phyloP scores from a whole-genome alignment of 2,797 vertebrate species.

The Falco cherrug region DNA sequence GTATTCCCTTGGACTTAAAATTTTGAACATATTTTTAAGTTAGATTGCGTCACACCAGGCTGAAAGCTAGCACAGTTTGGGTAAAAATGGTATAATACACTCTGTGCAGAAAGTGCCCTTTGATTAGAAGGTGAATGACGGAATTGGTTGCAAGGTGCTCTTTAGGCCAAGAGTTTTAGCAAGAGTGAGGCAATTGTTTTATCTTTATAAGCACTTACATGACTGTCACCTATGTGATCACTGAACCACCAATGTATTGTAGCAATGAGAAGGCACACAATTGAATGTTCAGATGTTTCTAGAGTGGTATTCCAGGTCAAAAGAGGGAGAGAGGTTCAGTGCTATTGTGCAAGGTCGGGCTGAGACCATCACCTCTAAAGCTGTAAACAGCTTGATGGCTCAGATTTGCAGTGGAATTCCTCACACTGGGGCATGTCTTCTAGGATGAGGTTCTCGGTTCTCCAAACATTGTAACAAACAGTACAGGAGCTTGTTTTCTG shows the following conservation, averaged over 20 bases:
- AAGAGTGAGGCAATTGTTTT: neutral
- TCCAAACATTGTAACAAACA: neutral
- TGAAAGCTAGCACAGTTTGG: neutral
- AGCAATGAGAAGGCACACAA: neutral
- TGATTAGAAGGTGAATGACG: neutral
- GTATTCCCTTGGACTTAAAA: neutral
- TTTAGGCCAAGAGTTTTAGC: neutral
- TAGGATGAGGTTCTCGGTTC: neutral
- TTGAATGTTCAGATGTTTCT: neutral
- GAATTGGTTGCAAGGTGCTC: neutral
- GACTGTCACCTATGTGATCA: neutral
- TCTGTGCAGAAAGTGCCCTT: neutral
- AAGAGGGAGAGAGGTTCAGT: neutral
- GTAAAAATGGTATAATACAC: neutral
- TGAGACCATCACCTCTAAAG: neutral
- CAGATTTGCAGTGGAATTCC: neutral
- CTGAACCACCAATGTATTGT: neutral
- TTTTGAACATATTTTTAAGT: neutral
- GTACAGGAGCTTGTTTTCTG: neutral
- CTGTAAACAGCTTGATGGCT: neutral
- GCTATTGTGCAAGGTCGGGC: neutral
- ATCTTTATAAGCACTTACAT: neutral
- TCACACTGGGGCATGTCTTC: neutral
- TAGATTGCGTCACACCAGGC: neutral
- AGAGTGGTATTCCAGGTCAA: neutral